Base-by-base conservation (phyloP, 2,888 invertebrate species). In the Caenorhabditis sulstoni region DNA sequence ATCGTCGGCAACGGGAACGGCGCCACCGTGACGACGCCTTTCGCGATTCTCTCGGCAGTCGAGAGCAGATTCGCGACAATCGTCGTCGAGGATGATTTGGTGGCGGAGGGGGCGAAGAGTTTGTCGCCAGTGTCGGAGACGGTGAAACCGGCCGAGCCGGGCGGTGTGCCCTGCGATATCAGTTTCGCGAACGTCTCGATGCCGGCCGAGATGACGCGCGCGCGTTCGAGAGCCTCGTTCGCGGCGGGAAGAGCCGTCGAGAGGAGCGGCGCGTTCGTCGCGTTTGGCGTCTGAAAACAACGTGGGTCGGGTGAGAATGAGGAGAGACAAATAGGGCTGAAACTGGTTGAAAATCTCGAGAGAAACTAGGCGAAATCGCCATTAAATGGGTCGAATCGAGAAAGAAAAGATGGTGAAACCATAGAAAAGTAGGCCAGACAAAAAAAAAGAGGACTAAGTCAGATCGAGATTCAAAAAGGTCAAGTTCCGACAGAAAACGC, bases 101-200 rank as follows among this genome's bases (percentile, higher is more conserved):
- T 71, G 12, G 59, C 18, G 23, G 29, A 57, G 44, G 52, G 58
- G 4, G 47, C 57, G 45, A 49, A 82, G 23, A 73, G 39, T 44
- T 75, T 81, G 22, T 84, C 82, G 14, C 82, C 84, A 12, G 80
- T 59, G 8, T 58, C 65, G 5, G 71, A 59, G 9, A 86, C 55
- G 9, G 79, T 81, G 55, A 68, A 85, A 0, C 87, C 87, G 11
- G 83, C 87, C 12, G 80, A 79, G n/a, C 87, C 87, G 66, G 82
- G 83, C 50, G 61, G 58, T 9, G 23, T 59, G 22, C 88, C 88
- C 65, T 83, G 77, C n/a, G 84, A 74, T 20, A 83, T 61, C 2
- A 88, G 66, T 35, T 77, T 70, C 8, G 86, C 83, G 68, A 86
- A 88, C 0, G 86, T 84, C 50, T 82, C 70, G 16, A 87, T 79